phyloP scores from a whole-genome alignment of 2,888 invertebrate genomes.

The Oxycera nigricornis region DNA sequence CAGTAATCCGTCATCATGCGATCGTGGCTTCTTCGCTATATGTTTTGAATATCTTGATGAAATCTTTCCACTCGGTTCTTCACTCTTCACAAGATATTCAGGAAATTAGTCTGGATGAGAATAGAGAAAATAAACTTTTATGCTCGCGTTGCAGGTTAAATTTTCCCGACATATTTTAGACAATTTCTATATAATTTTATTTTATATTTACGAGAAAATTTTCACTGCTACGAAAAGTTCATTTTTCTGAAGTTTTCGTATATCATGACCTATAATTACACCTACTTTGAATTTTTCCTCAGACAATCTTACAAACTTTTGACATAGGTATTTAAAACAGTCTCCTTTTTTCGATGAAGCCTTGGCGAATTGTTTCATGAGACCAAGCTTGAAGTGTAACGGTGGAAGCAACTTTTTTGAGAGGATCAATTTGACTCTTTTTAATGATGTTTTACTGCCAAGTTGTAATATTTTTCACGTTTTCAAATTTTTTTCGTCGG shows the following conservation, averaged over 20 bases:
- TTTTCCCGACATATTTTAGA: background rate
- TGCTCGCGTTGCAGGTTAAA: background rate
- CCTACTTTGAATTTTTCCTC: too few species aligned
- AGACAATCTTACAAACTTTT: too few species aligned
- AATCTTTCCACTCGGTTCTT: too few species aligned
- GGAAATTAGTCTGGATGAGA: slow-evolving; percentile 2
- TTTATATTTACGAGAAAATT: background rate
- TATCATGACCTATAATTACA: too few species aligned
- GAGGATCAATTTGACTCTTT: background rate
- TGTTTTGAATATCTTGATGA: background rate
- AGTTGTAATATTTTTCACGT: background rate
- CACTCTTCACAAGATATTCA: background rate
- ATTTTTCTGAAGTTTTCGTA: background rate
- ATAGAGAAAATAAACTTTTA: too few species aligned
- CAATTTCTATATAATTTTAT: background rate
- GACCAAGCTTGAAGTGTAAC: slow-evolving; percentile 44
- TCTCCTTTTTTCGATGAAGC: too few species aligned
- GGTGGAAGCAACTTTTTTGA: slow-evolving; percentile 37
- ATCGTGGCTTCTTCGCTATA: background rate
- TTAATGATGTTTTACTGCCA: background rate
- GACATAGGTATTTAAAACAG: slow-evolving; percentile 42
- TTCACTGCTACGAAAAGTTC: background rate
- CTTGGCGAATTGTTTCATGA: slow-evolving; percentile 45
- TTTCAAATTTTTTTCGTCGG: background rate
- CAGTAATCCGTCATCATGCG: background rate